Evolutionary conservation across 1,140 invertebrate genomes (phyloP).

Genomic region (Spodoptera frugiperda): DNA sequence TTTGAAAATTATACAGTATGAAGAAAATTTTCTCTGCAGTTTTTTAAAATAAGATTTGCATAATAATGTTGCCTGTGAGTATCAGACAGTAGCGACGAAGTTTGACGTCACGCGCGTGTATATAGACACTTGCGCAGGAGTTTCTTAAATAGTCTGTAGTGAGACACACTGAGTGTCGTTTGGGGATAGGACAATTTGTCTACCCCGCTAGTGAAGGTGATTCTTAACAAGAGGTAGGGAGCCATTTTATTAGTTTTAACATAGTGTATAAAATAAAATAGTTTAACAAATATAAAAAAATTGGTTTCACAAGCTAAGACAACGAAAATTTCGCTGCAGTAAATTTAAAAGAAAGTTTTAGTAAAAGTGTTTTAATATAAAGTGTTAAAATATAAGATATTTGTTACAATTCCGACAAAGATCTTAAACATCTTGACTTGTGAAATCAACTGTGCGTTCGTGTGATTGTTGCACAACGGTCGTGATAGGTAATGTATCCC

Average conservation of each 20-base stretch:
- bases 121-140: slow-evolving; percentile 73
- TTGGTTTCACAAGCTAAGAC: not conserved
- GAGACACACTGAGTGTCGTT: slow-evolving; percentile 63
- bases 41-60: slow-evolving; percentile 36
- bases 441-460: not conserved
- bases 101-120: slow-evolving; percentile 74
- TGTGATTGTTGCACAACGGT: slow-evolving; percentile 3
- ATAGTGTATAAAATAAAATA: not conserved
- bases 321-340: too few relatives aligned
- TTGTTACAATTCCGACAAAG: not conserved
- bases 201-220: slow-evolving; percentile 47
- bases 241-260: slow-evolving; percentile 22
- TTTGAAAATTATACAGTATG: slow-evolving; percentile 3
- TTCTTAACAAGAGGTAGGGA: slow-evolving; percentile 59
- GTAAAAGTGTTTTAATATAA: too few relatives aligned
- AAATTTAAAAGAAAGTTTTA: too few relatives aligned
- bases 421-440: not conserved
- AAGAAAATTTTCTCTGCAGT: slow-evolving; percentile 15
- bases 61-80: slow-evolving; percentile 39
- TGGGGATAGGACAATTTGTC: slow-evolving; percentile 49
- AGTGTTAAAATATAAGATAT: too few relatives aligned
- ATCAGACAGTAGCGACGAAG: slow-evolving; percentile 4
- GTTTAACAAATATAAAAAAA: slow-evolving; percentile 4
- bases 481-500: not conserved
- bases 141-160: slow-evolving; percentile 70